A percentile compares a stretch with the other conserved stretches of the same genome.
phyloP scores from a whole-genome alignment of 2,888 invertebrate species.

The Napeogenes inachia region DNA sequence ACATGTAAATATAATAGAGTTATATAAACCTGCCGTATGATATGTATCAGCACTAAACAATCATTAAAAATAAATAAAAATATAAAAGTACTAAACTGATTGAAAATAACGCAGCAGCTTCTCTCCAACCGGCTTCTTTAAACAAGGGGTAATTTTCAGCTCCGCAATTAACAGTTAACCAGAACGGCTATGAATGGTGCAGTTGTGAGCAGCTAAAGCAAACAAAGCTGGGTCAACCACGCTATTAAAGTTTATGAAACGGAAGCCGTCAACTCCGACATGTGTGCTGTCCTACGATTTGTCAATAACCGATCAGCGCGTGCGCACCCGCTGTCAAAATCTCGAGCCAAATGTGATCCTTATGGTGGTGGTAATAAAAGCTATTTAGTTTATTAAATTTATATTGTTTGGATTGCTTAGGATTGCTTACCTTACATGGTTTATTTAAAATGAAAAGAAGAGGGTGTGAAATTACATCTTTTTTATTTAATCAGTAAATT shows the following conservation, averaged over 20 bases:
- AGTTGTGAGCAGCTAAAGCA: slow-evolving; percentile 67
- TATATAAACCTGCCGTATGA: neutral
- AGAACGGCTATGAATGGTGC: slow-evolving; percentile 61
- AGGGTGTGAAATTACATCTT: slow-evolving; percentile 11
- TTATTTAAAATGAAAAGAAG: slow-evolving; percentile 11
- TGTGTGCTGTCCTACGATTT: slow-evolving; percentile 64
- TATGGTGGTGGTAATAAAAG: slow-evolving; percentile 33
- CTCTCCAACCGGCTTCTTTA: slow-evolving; percentile 23
- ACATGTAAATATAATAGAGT: neutral
- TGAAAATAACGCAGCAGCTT: slow-evolving; percentile 11
- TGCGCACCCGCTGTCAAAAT: slow-evolving; percentile 43
- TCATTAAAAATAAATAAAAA: slow-evolving; percentile 24
- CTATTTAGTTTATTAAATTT: slow-evolving; percentile 16
- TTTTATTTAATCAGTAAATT: slow-evolving; percentile 6
- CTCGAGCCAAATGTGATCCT: slow-evolving; percentile 34
- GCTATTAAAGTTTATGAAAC: slow-evolving; percentile 75
- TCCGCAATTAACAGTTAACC: slow-evolving; percentile 64
- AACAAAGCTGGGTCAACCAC: slow-evolving; percentile 76
- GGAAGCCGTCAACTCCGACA: slow-evolving; percentile 69
- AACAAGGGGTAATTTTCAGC: slow-evolving; percentile 37
- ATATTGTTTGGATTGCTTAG: slow-evolving; percentile 14
- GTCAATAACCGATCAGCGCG: slow-evolving; percentile 63
- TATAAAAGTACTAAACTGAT: slow-evolving; percentile 5
- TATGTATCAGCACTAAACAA: neutral
- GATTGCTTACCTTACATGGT: slow-evolving; percentile 27